Conservation (phyloP, 2,888 invertebrate genomes). For the Tetranychus truncatus region DNA sequence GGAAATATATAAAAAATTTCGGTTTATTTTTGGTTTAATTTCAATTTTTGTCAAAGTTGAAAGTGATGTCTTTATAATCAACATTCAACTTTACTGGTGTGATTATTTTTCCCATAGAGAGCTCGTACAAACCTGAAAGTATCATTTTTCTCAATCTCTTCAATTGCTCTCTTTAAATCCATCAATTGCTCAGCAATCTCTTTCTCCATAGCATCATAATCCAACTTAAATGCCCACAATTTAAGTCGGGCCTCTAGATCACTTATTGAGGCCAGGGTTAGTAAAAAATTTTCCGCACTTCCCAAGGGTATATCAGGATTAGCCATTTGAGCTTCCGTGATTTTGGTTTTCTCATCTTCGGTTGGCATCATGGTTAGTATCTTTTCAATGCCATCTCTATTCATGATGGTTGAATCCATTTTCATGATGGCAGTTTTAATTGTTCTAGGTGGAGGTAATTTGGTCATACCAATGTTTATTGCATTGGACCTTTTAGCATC, state of each 20-base stretch:
- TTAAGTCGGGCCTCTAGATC: constrained; percentile 69
- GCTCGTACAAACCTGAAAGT: constrained; percentile 46
- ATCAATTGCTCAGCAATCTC: constrained; percentile 96
- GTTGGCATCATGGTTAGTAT: constrained; percentile 82
- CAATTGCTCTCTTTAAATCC: constrained; percentile 93
- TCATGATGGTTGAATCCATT: constrained; percentile 97
- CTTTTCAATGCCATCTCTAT: constrained; percentile 76
- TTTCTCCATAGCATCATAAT: constrained; percentile 88
- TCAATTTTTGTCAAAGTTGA: not conserved
- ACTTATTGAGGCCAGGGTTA: constrained; percentile 83
- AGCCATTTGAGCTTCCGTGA: constrained; percentile 80
- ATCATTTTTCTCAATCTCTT: constrained; percentile 67
- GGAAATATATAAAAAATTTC: too few species aligned
- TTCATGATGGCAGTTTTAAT: constrained; percentile 98
- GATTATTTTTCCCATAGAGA: not conserved
- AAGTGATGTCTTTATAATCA: not conserved
- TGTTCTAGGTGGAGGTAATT: constrained; percentile 85
- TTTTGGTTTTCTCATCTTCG: constrained; percentile 85
- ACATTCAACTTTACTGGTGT: not conserved
- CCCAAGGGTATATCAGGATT: constrained; percentile 78
- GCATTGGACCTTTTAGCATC: constrained; percentile 95
- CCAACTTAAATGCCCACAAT: constrained; percentile 94
- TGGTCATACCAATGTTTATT: constrained; percentile 98
- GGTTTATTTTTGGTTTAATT: not conserved
- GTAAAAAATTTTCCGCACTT: constrained; percentile 93